These are phyloP conservation scores for Aphis craccivora DNA, from an alignment of 1,140 invertebrate species.

Conservation along the genomic window DNA sequence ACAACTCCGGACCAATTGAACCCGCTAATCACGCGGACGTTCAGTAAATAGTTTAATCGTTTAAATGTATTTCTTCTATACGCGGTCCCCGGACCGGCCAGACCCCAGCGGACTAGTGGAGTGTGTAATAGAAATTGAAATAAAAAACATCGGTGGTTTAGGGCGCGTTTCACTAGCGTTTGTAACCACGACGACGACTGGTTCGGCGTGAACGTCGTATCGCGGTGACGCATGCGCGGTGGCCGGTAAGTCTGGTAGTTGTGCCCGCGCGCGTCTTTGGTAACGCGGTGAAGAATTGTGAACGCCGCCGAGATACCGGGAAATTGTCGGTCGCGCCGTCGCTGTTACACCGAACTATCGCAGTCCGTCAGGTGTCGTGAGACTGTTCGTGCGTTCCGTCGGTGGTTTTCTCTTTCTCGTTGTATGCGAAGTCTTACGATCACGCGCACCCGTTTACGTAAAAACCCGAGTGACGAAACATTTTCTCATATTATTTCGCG, in stretches of 20 bases:
- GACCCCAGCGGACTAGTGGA: no score
- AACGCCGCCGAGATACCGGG: not conserved
- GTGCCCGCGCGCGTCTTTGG: constrained; percentile 1
- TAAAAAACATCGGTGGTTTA: not conserved
- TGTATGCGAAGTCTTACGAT: not conserved
- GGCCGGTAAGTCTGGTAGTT: no score
- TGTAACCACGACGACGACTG: not conserved
- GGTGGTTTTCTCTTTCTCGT: not conserved
- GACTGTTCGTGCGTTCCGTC: not conserved
- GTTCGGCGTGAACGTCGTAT: constrained; percentile 35
- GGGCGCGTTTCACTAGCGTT: not conserved
- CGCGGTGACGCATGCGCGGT: not conserved
- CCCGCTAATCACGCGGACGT: not conserved
- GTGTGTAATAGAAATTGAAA: not conserved
- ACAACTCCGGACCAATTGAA: not conserved
- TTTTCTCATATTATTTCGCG: not conserved
- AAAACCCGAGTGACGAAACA: not conserved
- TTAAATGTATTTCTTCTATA: not conserved
- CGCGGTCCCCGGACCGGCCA: not conserved
- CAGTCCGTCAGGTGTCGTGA: constrained; percentile 14
- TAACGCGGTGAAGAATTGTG: not conserved
- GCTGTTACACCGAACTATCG: not conserved
- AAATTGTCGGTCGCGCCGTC: not conserved
- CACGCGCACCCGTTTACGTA: not conserved
- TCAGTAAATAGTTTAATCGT: not conserved